Conservation (phyloP, 2,888 invertebrate genomes). For the Carabus problematicus region DNA sequence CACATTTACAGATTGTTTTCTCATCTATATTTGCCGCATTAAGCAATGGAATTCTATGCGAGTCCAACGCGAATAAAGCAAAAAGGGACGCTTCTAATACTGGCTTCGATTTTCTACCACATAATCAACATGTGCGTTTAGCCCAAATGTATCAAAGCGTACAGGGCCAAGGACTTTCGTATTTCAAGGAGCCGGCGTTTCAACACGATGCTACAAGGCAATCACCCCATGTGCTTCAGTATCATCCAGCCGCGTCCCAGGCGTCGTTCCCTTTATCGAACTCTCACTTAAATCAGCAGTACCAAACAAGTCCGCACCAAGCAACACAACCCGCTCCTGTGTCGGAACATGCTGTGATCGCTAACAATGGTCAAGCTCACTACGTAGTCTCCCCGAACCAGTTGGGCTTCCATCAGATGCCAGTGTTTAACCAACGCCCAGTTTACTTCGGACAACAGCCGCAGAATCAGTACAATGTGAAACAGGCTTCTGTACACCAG, state of each 20-base stretch:
- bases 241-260: too few species aligned
- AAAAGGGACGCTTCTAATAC: too few species aligned
- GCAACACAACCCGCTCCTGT: not conserved
- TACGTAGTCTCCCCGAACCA: not conserved
- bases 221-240: too few species aligned
- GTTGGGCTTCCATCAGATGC: constrained; percentile 8
- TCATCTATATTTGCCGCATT: not conserved
- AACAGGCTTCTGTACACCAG: constrained; percentile 9
- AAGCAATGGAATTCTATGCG: not conserved
- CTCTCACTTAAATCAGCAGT: not conserved
- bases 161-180: too few species aligned
- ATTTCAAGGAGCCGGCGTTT: too few species aligned
- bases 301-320: constrained; percentile 14
- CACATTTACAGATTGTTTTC: constrained; percentile 9
- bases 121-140: too few species aligned
- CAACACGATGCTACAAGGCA: too few species aligned
- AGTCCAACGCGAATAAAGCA: not conserved
- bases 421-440: not conserved
- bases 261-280: not conserved
- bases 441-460: not conserved
- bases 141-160: too few species aligned
- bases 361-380: too few species aligned
- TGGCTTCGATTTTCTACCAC: too few species aligned
- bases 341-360: not conserved
- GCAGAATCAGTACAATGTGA: constrained; percentile 22